These are phyloP conservation scores for Pithecia hirsuta DNA, from an alignment of 2,797 vertebrate genomes.

Conservation along the genomic window DNA sequence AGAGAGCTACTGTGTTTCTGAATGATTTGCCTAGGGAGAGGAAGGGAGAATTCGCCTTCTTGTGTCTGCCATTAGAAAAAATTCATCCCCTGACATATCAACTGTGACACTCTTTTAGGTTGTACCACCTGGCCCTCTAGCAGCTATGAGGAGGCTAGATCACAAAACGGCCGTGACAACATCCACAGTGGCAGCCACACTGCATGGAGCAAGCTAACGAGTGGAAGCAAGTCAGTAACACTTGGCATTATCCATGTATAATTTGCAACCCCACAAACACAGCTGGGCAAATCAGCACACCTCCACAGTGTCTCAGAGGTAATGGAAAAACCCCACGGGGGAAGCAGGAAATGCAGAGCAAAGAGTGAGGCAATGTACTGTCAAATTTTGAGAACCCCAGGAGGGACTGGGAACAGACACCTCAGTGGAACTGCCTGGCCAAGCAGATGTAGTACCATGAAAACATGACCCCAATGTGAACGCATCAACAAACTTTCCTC, in stretches of 20 bases:
- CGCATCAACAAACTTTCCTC: not conserved
- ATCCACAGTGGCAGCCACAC: not conserved
- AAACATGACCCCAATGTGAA: not conserved
- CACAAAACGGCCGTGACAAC: not conserved
- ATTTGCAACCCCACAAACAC: not conserved
- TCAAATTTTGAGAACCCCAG: not conserved
- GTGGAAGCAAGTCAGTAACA: not conserved
- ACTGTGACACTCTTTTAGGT: not conserved
- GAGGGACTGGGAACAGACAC: not conserved
- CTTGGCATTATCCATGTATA: not conserved
- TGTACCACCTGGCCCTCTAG: not conserved
- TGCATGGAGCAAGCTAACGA: not conserved
- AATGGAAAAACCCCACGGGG: not conserved
- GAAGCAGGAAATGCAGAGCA: not conserved
- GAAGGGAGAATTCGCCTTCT: not conserved
- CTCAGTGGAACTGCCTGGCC: not conserved
- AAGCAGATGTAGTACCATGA: not conserved
- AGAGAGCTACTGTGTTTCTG: not conserved
- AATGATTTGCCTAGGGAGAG: not conserved
- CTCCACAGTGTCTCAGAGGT: not conserved
- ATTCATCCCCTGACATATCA: not conserved
- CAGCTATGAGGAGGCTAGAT: not conserved
- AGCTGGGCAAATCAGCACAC: not conserved
- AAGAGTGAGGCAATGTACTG: not conserved
- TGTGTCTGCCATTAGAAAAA: not conserved